Base-by-base conservation (phyloP, 2,888 invertebrate species). In the Drosophila kuntzei region DNA sequence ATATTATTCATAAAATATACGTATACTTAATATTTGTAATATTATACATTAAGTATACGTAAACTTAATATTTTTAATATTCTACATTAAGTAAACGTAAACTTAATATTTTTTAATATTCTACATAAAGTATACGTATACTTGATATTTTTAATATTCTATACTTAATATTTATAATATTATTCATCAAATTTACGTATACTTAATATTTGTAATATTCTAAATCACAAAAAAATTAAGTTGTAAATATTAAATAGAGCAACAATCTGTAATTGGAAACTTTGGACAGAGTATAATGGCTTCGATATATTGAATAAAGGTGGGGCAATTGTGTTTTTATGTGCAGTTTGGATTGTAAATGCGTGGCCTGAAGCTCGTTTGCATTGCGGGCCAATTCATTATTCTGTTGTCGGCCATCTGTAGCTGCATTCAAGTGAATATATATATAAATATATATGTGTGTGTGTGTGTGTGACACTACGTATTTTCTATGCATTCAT, bases 401-500 rank as follows among this genome's bases (percentile, higher is more conserved):
- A 88, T 86, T 80, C 76, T 76, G 70, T 66, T 82, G 65, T 49
- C 57, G 54, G 57, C 57, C 41, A 50, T 55, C 63, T 60, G 51
- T 65, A 87, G 79, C 79, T 84, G 78, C 14, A 39, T 51, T 20
- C 14, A 36, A 27, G 16, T 14, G 25, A 9, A 29, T 22, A 32
- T 60, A 1, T 27, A 6, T 27, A 6, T 25, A 6, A 7, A 6
- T 25, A 6, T 25, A 22, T 22, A 22, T 20, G 37, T 29, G 39
- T 22, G 46, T 46, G 32, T 25, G 41, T 62, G 39, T 71, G 49
- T 59, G 66, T 53, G 60, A 61, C 65, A 58, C 49, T 72, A 67
- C 47, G 86, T 85, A 86, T 82, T 82, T 44, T 86, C 88, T 75
- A 86, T 88, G 87, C 84, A 80, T 67, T 88, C 87, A 80, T 82